Evolutionary conservation across 2,113 vertebrate genomes (phyloP), one percentile per base, ranked within the genome.

Genomic region (Meriones unguiculatus): DNA sequence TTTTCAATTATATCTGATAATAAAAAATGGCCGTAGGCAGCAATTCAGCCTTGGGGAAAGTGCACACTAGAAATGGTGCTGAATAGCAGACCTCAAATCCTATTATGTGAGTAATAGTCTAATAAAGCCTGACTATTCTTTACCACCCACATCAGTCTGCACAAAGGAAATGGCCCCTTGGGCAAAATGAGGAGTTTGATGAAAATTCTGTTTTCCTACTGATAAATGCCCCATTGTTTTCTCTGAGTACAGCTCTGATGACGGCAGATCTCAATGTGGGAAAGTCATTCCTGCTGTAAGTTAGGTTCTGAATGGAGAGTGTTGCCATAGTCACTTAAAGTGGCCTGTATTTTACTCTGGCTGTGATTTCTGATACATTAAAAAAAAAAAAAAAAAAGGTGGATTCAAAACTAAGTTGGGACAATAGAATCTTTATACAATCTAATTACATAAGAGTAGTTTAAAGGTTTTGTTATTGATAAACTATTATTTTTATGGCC

Each of bases 81-180:
- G 76, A 98, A 95, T 38, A 81, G 77, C 92, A 54, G 92, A 92
- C 91, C 28, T 15, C 88, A 59, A 52, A 95, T 98, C 95, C 97
- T 64, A 25, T 91, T 88, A 62, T 14, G 30, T 32, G 75, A 96
- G 52, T 41, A 73, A 96, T 64, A 25, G 82, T 20, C 52, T 80
- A 87, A 87, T 81, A 93, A 96, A 97, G 20, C 32, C 62, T 70
- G 87, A 72, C 91, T 93, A 17, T 65, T 94, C 84, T 96, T 64
- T 89, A 50, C 95, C 73, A 25, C 73, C 93, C 89, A 93, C 94
- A 95, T 93, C 24, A 94, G 84, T 59, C 82, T 64, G 41, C n/a
- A 78, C 38, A 20, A 77, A 38, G 88, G 86, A 96, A 96, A 93
- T 30, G 86, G 94, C 15, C 57, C 86, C 54, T 95, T 38, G 77